Base-by-base conservation (phyloP, 2,888 invertebrate genomes). In the Drosophila demipolita region DNA sequence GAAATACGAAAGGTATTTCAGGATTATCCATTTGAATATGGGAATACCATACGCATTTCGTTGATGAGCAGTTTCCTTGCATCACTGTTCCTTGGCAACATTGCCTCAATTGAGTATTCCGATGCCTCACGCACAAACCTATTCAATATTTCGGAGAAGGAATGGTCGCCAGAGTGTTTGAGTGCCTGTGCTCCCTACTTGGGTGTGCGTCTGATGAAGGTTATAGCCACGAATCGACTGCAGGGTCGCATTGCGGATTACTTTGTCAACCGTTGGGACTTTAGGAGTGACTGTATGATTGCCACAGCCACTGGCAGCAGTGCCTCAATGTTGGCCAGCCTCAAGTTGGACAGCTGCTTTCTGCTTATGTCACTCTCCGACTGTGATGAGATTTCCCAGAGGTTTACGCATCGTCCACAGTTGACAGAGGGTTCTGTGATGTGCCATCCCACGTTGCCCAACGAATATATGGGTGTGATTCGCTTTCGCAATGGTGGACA, bases 231-330 rank as follows among this genome's bases (percentile, higher is more conserved):
- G 0, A 94, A 94, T 38, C 94, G 95, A 0, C 94, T 95, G 68
- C 93, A 98, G 76, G 98, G 98, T 0, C 80, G 93, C 1, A 94
- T 99, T 60, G 95, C 96, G 0, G 87, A 94, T 0, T 99, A 98
- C 93, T 97, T 96, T 92, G 96, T 97, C 12, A 95, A 96, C 73
- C 94, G 97, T 67, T 99, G 97, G 93, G 96, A 96, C 36, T 98
- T 99, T 93, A 94, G 94, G 73, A 93, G 96, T 0, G 94, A 96
- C 38, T 99, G 98, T 91, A 94, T 95, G 87, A 95, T 99, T 6
- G 94, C 97, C 8, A 96, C 97, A 0, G 98, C 97, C 91, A 98
- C 98, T 0, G 98, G 98, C 0, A 98, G 98, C 92, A 98, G 98
- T 94, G 96, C 97, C 42, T 96, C 97, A 7, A 96, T 97, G 1